Base-by-base conservation (phyloP, 2,888 invertebrate genomes). In the Tetranychus truncatus region DNA sequence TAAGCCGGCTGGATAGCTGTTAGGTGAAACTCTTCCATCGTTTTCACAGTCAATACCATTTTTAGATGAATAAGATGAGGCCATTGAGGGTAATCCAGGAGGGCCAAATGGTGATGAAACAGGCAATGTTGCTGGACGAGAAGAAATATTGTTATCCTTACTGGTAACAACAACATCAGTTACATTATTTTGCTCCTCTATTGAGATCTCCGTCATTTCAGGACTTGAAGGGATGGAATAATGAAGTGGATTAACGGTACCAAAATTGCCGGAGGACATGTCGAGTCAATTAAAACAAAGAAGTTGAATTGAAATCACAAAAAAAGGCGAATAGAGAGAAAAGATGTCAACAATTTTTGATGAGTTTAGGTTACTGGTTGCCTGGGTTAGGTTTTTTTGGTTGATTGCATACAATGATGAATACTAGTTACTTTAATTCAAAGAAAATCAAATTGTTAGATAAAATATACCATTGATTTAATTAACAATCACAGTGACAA, bases 201-300 rank as follows among this genome's bases (percentile, higher is more conserved):
- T 76, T 21, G 76, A 71, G 45, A 76, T 76, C 71, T 76, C 76
- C 34, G 75, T 75, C 76, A 76, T 76, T 21, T 69, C 69, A 21
- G 69, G 69, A 5, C 69, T 69, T 69, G 69, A 69, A 55, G 72
- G 67, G 34, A 72, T 74, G 15, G 76, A 72, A 24, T 71, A 74
- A 44, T 74, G 74, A 6, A 71, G 46, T 8, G 45, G 67, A 34
- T 67, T 24, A 20, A 34, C 34, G 7, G 74, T 45, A 71, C 69
- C 45, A 74, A 74, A 74, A 71, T 71, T 71, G 46, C 45, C 69
- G 1, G 74, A 46, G 46, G 45, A 69, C n/a, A 46, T 34, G 34
- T 34, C 34, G 34, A 34, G 34, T 34, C 34, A 34, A 34, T 34
- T 34, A 34, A 34, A 34, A 34, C 34, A 34, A 34, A 34, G 34